Evolutionary conservation across 2,888 invertebrate species (phyloP), one percentile per base, ranked within the genome.

Genomic region (Metacarcinus magister): DNA sequence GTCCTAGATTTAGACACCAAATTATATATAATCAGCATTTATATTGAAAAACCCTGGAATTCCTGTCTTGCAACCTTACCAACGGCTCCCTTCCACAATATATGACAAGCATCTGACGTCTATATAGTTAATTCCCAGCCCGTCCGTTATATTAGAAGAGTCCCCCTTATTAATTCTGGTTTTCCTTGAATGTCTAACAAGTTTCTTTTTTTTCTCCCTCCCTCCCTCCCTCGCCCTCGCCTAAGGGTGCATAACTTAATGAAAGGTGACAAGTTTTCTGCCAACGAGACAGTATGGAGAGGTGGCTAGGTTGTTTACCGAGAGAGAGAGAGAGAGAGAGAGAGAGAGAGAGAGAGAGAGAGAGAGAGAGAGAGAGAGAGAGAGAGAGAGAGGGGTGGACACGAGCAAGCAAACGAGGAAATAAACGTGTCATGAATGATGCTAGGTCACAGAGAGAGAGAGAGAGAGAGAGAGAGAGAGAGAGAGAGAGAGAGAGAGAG

Each of bases 401-500:
- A 0, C 75, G 5, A 28, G 82, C 67, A n/a, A 13, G 32, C 32
- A 32, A 13, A 32, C 32, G 82, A 32, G 82, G 82, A 82, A 28
- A 82, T 82, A 32, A 82, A 7, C 32, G 32, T 4, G 10, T 32
- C 19, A 32, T 32, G 82, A 82, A 28, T 28, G 82, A 82, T 82
- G 5, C 28, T 82, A 32, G 32, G 82, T 28, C 82, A 82, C 32
- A 32, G 82, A 82, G 82, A 82, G 28, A 82, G 82, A 82, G 82
- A 82, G 28, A 32, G 82, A 82, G 82, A 32, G 82, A 82, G 28
- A 82, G 82, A 67, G 82, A 82, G 28, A 32, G 82, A 82, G 82
- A 82, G 32, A 32, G 82, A 82, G 67, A 75, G 75, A 75, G 28
- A 75, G 75, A 75, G 28, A 75, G 75, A 75, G 75, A 75, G 28